Evolutionary conservation across 1,140 invertebrate genomes (phyloP).

Genomic region (Zaprionus nigranus): DNA sequence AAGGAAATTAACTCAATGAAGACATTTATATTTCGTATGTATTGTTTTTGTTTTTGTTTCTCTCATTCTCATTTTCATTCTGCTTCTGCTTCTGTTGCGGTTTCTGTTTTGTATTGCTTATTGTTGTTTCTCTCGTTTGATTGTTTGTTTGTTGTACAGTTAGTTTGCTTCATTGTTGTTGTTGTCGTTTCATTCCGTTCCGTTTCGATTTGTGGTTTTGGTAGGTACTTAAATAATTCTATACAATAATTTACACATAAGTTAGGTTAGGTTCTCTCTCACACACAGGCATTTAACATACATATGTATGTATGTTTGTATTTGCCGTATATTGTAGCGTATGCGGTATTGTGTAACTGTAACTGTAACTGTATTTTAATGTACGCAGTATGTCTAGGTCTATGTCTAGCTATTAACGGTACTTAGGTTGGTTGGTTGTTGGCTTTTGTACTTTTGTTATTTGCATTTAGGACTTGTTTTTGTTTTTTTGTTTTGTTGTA

Average conservation of each 20-base stretch:
- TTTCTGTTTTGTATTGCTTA: conserved; percentile 57
- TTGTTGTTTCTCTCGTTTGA: conserved; percentile 29
- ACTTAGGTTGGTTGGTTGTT: conserved; percentile 83
- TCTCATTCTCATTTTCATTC: background rate
- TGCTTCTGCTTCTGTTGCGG: conserved; percentile 49
- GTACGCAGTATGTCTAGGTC: conserved; percentile 30
- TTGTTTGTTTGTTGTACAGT: conserved; percentile 35
- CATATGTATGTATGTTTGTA: too few species aligned
- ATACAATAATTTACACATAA: conserved; percentile 49
- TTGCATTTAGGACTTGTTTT: conserved; percentile 81
- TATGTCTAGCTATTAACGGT: conserved; percentile 78
- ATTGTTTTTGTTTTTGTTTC: conserved; percentile 62
- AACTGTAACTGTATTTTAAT: conserved; percentile 43
- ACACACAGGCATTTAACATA: too few species aligned
- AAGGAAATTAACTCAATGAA: conserved; percentile 64
- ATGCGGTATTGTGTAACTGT: conserved; percentile 36
- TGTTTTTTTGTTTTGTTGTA: conserved; percentile 36
- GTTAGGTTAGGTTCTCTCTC: conserved; percentile 37
- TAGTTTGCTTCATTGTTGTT: conserved; percentile 24
- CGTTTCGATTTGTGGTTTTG: conserved; percentile 41
- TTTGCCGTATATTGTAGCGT: conserved; percentile 24
- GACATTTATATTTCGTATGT: conserved; percentile 51
- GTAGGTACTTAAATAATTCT: conserved; percentile 68
- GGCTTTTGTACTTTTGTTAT: conserved; percentile 83
- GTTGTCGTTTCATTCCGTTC: conserved; percentile 1